Evolutionary conservation across 2,888 invertebrate genomes (phyloP).

Genomic region (Lysandra coridon): DNA sequence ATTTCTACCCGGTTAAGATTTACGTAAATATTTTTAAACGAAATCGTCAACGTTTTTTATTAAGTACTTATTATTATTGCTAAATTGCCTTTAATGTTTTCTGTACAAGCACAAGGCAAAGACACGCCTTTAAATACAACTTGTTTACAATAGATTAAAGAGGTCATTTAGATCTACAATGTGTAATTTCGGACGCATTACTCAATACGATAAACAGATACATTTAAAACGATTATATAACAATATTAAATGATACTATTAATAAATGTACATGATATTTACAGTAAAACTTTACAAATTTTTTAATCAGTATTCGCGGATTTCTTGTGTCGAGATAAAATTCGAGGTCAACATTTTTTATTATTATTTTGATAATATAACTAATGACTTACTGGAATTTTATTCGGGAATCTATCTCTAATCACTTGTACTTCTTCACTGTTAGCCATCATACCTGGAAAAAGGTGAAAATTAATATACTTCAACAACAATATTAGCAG

Average conservation of each 20-base stretch:
- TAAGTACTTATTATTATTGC: not conserved
- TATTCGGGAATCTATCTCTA: slow-evolving; percentile 87
- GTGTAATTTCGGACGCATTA: slow-evolving; percentile 21
- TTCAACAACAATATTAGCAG: not conserved
- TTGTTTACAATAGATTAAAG: slow-evolving; percentile 29
- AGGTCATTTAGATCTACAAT: slow-evolving; percentile 24
- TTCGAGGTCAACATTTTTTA: not conserved
- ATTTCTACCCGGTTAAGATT: no score
- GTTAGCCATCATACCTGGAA: slow-evolving; percentile 51
- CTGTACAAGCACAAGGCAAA: slow-evolving; percentile 8
- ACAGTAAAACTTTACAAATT: not conserved
- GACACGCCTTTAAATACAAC: slow-evolving; percentile 2
- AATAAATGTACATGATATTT: not conserved
- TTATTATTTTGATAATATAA: not conserved
- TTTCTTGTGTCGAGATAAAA: not conserved
- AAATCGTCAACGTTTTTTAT: no score
- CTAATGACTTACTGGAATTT: slow-evolving; percentile 84
- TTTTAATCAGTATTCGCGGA: not conserved
- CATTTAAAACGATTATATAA: not conserved
- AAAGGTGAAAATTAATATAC: not conserved
- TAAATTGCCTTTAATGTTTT: not conserved
- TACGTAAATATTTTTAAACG: no score
- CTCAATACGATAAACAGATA: slow-evolving; percentile 16
- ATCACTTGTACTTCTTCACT: slow-evolving; percentile 86
- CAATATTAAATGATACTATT: not conserved